Evolutionary conservation across 2,113 vertebrate species (phyloP).

Genomic region (Charina bottae): DNA sequence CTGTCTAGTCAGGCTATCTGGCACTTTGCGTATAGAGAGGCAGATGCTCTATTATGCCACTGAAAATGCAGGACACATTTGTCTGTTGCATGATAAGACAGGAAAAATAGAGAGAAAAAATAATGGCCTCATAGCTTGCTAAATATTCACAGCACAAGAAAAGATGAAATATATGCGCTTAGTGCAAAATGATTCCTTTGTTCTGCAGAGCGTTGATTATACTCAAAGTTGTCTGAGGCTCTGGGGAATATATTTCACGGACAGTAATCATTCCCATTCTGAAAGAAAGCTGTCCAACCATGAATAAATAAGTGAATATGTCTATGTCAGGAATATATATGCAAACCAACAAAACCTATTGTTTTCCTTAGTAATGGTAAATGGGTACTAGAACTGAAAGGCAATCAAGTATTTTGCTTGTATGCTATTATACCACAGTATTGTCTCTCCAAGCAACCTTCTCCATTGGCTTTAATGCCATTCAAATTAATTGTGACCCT

Average conservation of each 20-base stretch:
- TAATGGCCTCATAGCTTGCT: slow-evolving; percentile 62
- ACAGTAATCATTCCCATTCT: slow-evolving; percentile 10
- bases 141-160: slow-evolving; percentile 52
- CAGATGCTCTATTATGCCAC: slow-evolving; percentile 72
- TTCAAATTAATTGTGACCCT: background rate
- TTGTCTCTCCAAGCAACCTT: background rate
- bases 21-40: slow-evolving; percentile 62
- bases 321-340: background rate
- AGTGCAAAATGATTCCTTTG: background rate
- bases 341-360: background rate
- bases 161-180: slow-evolving; percentile 14
- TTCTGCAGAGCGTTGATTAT: slow-evolving; percentile 6
- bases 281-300: background rate
- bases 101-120: slow-evolving; percentile 56
- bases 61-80: slow-evolving; percentile 72
- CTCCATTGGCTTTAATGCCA: background rate
- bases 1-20: slow-evolving; percentile 65
- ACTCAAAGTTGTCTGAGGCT: background rate
- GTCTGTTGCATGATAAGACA: slow-evolving; percentile 62
- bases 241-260: background rate
- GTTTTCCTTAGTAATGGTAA: slow-evolving; percentile 5
- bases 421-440: background rate
- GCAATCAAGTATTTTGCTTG: background rate
- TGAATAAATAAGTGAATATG: background rate
- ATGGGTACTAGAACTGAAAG: slow-evolving; percentile 14